These are phyloP conservation scores for Datnioides undecimradiatus DNA, from an alignment of 2,113 vertebrate species.

Conservation along the genomic window DNA sequence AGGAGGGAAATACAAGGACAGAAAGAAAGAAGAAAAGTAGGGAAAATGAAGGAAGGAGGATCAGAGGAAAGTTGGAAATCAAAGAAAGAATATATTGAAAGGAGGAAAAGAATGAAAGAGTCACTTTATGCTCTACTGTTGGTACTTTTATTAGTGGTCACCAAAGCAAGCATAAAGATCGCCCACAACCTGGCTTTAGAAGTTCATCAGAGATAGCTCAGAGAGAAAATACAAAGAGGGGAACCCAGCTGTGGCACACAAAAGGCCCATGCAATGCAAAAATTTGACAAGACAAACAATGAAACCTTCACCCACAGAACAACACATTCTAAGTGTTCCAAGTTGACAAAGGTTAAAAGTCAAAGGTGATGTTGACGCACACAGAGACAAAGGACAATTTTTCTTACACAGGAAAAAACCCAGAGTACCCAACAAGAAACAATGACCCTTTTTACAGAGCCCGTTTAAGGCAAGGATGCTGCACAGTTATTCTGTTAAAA, in stretches of 20 bases:
- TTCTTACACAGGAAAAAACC: not conserved
- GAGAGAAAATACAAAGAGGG: slow-evolving; percentile 15
- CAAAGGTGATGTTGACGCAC: not conserved
- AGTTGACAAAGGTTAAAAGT: slow-evolving; percentile 4
- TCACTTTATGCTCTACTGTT: slow-evolving; percentile 82
- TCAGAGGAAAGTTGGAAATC: not conserved
- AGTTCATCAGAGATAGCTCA: slow-evolving; percentile 11
- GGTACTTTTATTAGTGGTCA: slow-evolving; percentile 47
- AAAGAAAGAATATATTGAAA: not conserved
- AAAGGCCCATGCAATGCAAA: slow-evolving; percentile 12
- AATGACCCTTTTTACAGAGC: no score
- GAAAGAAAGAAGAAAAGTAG: not conserved
- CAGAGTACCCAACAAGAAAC: not conserved
- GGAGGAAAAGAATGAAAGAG: slow-evolving; percentile 7
- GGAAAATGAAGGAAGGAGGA: not conserved
- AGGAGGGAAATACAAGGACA: slow-evolving; percentile 7
- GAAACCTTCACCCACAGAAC: slow-evolving; percentile 6
- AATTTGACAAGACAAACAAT: slow-evolving; percentile 20
- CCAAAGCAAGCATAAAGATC: slow-evolving; percentile 81
- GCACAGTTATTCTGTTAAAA: no score
- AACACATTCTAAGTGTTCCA: not conserved
- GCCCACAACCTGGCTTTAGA: slow-evolving; percentile 60
- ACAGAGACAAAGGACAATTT: not conserved
- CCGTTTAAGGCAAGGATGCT: no score
- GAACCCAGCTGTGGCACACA: not conserved